Evolutionary conservation across 2,113 vertebrate genomes (phyloP).

Genomic region (Nymphicus hollandicus): DNA sequence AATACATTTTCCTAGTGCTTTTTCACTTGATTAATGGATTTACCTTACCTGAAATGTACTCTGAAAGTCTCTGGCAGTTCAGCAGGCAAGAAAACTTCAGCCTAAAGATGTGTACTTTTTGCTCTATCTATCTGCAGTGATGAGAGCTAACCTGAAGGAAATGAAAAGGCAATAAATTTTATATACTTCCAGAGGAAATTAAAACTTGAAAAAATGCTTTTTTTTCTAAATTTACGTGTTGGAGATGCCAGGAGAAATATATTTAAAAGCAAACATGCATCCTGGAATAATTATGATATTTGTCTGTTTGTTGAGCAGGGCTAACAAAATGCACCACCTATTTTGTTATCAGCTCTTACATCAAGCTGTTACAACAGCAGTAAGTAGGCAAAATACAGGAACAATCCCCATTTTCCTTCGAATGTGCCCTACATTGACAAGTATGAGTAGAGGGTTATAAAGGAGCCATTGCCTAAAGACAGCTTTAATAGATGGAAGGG

Average conservation of each 20-base stretch:
- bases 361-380: not conserved
- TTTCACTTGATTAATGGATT: not conserved
- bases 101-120: not conserved
- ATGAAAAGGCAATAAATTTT: not conserved
- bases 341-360: not conserved
- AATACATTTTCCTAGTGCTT: not conserved
- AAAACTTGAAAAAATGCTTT: not conserved
- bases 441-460: not conserved
- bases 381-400: not conserved
- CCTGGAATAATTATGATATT: accelerated
- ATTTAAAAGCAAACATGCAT: not conserved
- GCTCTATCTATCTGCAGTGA: not conserved
- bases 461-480: not conserved
- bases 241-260: not conserved
- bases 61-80: not conserved
- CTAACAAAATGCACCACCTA: not conserved
- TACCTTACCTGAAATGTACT: not conserved
- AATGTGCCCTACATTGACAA: not conserved
- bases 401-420: not conserved
- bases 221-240: not conserved
- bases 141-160: not conserved
- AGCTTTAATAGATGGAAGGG: not conserved
- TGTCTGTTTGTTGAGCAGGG: not conserved
- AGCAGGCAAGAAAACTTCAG: not conserved
- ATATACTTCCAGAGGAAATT: not conserved